Conservation (phyloP, 2,113 vertebrate species). For the Cyphomyrus plagiostoma region DNA sequence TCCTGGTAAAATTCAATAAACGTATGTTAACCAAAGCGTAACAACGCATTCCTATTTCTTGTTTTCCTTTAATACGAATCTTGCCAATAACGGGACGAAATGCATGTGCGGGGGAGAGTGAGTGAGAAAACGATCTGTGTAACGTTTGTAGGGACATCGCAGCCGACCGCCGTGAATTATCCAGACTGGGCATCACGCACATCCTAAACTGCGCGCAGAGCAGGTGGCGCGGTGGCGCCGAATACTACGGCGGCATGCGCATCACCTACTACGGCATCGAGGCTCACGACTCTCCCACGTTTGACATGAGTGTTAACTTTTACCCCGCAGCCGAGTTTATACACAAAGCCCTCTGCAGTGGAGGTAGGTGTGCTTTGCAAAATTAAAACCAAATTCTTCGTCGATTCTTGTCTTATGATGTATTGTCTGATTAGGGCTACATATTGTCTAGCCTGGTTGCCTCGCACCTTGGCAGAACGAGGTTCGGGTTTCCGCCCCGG, state of each 20-base stretch:
- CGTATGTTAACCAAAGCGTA: neutral
- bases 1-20: neutral
- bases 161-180: slow-evolving; percentile 75
- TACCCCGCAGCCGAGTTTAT: slow-evolving; percentile 87
- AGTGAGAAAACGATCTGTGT: neutral
- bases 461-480: neutral
- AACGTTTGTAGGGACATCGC: slow-evolving; percentile 75
- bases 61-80: neutral
- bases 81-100: neutral
- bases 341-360: slow-evolving; percentile 73
- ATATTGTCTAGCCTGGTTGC: neutral
- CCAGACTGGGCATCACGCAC: slow-evolving; percentile 79
- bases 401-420: neutral
- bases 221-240: slow-evolving; percentile 78
- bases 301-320: slow-evolving; percentile 97
- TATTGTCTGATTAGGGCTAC: neutral
- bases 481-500: neutral
- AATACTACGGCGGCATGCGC: slow-evolving; percentile 76
- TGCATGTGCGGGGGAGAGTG: neutral
- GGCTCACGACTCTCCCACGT: slow-evolving; percentile 84
- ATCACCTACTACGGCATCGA: slow-evolving; percentile 87
- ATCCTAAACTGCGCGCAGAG: slow-evolving; percentile 87
- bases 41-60: neutral
- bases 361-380: slow-evolving; percentile 45
- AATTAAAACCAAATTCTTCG: neutral